A percentile compares a stretch with the other conserved stretches of the same genome.
Conservation (phyloP, 2,113 vertebrate species). For the Himantopus leucocephalus region DNA sequence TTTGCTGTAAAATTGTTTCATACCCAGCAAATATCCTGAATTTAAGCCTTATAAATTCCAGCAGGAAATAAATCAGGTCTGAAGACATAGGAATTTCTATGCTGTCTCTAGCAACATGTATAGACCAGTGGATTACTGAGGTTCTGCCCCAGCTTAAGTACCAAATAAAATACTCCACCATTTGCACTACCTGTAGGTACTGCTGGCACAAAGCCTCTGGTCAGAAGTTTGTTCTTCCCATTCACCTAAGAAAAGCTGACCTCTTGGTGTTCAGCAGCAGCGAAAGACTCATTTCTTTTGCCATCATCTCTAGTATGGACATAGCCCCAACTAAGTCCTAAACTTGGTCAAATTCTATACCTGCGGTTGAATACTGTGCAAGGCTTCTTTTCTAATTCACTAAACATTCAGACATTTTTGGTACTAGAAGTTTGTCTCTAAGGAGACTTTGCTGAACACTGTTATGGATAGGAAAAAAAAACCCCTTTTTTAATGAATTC, state of each 20-base stretch:
- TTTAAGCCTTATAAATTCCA: not conserved
- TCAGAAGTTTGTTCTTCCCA: not conserved
- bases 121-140: not conserved
- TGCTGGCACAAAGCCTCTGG: not conserved
- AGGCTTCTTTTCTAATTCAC: not conserved
- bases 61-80: not conserved
- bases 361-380: not conserved
- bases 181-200: not conserved
- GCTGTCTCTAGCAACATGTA: not conserved
- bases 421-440: not conserved
- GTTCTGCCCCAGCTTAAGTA: not conserved
- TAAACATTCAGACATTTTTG: not conserved
- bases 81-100: not conserved
- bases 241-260: not conserved
- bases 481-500: conserved; percentile 24
- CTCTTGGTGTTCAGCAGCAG: not conserved
- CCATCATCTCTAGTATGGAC: not conserved
- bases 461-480: not conserved
- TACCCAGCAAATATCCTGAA: not conserved
- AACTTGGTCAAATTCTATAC: not conserved
- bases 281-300: not conserved
- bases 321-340: not conserved
- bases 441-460: not conserved
- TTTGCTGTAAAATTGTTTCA: not conserved
- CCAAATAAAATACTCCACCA: not conserved